Conservation (phyloP, 2,888 invertebrate species). For the Galeopsomyia nigrocyanea region DNA sequence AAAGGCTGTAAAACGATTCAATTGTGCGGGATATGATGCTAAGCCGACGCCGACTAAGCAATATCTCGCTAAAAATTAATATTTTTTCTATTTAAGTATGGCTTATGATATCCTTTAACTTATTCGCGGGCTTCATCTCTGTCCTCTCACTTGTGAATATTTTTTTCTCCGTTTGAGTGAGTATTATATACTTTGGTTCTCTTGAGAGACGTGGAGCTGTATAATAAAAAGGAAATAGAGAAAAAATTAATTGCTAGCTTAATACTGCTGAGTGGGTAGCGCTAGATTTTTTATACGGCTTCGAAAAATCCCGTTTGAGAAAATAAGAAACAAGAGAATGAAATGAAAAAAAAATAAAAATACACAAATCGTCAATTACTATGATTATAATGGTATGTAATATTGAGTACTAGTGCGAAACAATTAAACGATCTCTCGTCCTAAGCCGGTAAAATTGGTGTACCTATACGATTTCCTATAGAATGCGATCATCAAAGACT, state of each 20-base stretch:
- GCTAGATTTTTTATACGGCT: conserved; percentile 46
- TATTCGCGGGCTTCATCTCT: conserved; percentile 32
- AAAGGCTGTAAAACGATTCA: conserved; percentile 24
- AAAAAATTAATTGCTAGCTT: conserved; percentile 45
- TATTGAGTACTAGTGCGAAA: conserved; percentile 35
- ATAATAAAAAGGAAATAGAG: conserved; percentile 41
- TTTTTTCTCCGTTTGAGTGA: conserved; percentile 28
- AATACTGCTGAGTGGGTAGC: conserved; percentile 44
- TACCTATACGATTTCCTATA: conserved; percentile 33
- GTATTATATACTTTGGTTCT: neutral
- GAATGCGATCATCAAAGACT: conserved; percentile 31
- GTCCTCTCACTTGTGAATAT: conserved; percentile 25
- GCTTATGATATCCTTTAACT: conserved; percentile 32
- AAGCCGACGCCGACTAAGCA: conserved; percentile 35
- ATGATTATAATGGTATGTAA: conserved; percentile 43
- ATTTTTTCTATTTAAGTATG: conserved; percentile 42
- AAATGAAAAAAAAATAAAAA: conserved; percentile 30
- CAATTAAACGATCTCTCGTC: conserved; percentile 48
- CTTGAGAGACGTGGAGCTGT: conserved; percentile 15
- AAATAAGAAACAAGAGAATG: neutral
- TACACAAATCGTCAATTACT: conserved; percentile 47
- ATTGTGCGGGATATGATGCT: conserved; percentile 28
- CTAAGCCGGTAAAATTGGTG: conserved; percentile 36
- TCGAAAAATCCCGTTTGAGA: conserved; percentile 43
- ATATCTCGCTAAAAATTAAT: conserved; percentile 45